Conservation (phyloP, 2,797 vertebrate genomes). For the Ceyx erithaca region DNA sequence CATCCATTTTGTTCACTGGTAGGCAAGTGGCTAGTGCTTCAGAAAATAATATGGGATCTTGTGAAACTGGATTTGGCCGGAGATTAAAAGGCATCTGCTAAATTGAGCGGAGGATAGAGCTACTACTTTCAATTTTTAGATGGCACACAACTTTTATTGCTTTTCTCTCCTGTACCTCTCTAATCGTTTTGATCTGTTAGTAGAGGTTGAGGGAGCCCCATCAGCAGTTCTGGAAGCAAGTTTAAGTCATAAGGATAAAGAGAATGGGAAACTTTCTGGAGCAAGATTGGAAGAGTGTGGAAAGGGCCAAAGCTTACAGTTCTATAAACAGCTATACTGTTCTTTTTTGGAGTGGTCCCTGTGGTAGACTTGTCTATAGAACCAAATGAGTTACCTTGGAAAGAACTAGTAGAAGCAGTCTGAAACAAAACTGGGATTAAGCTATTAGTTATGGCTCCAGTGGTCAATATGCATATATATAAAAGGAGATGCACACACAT, state of each 20-base stretch:
- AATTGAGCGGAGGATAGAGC: not conserved
- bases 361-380: not conserved
- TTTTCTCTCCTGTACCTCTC: not conserved
- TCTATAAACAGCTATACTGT: not conserved
- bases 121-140: not conserved
- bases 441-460: not conserved
- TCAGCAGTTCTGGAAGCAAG: not conserved
- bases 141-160: accelerated
- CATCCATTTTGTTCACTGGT: not conserved
- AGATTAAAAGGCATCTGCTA: not conserved
- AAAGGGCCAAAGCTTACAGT: not conserved
- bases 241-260: not conserved
- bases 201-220: not conserved
- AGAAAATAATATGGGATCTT: not conserved
- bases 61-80: not conserved
- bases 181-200: not conserved
- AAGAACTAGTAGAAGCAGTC: not conserved
- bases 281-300: not conserved
- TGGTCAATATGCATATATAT: not conserved
- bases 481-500: not conserved
- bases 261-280: not conserved
- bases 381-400: not conserved
- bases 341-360: not conserved
- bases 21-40: not conserved
- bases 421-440: not conserved